Evolutionary conservation across 23 tunicate species (phyloP), one percentile per base, ranked within the genome.

Genomic region (Oikopleura albicans): DNA sequence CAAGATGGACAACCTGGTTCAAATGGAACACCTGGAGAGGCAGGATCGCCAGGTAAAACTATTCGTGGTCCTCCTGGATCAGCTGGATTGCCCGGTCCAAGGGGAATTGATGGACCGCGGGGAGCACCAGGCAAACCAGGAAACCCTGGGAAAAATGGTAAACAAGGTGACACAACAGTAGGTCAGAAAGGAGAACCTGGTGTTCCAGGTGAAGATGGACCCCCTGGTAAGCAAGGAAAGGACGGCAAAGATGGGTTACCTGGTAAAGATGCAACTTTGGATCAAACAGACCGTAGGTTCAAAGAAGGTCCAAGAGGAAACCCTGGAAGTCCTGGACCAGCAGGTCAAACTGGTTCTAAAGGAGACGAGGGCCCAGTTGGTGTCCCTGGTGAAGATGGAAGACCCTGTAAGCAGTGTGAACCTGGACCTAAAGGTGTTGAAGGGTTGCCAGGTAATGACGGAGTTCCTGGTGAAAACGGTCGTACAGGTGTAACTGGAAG

Each of bases 201-300:
- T 16, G 34, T 71, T 71, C 79, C 79, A 22, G 79, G 79, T 31
- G 86, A 76, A 57, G 35, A 34, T 34, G 98, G 98, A 31, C 39
- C 86, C 22, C 86, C 75, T 76, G 34, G 34, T 71, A 37, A 29
- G 79, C 35, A 37, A 16, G 79, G 79, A 71, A 49, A 83, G 0
- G 84, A 87, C 49, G 97, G 97, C 16, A 37, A 86, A 38, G 83
- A 79, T 75, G 92, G 92, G 79, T 37, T 76, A 0, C 39, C 66
- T 38, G 39, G 87, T 87, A 89, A 89, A 4, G 90, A 87, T 75
- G 83, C 86, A 39, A 91, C 87, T 28, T 39, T 91, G 85, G 84
- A 39, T 29, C 4, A 29, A 12, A 39, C 28, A 35, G 49, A 83
- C 39, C 28, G 27, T 12, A 28, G 49, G 27, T 39, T 40, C 31